Percentiles rank a stretch among this genome's conserved stretches.
Conservation (phyloP, 2,113 vertebrate genomes). For the Chunga burmeisteri region DNA sequence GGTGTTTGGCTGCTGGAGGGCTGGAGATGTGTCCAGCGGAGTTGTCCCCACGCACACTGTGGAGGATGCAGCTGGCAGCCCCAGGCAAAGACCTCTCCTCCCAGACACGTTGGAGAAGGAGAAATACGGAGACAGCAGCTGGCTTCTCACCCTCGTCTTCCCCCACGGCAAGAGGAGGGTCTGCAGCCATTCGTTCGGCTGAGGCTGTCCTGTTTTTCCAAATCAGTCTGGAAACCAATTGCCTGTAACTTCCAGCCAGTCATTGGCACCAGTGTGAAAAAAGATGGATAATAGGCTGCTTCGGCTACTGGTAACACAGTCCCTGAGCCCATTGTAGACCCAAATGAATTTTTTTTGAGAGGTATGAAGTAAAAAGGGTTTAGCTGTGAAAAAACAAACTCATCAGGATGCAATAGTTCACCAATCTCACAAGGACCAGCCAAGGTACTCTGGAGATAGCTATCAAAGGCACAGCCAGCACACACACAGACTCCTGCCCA, state of each 20-base stretch:
- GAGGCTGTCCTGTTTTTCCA: background rate
- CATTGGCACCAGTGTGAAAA: background rate
- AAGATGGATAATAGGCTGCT: background rate
- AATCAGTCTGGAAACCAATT: background rate
- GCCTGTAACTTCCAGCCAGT: background rate
- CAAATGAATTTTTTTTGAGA: background rate
- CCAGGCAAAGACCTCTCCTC: background rate
- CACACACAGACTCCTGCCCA: background rate
- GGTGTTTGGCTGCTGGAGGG: background rate
- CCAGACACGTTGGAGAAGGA: background rate
- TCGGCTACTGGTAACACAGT: background rate
- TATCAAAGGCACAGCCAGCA: background rate
- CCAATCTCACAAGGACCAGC: background rate
- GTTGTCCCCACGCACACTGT: background rate
- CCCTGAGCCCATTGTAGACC: background rate
- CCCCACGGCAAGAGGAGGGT: fast-evolving
- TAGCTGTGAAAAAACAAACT: background rate
- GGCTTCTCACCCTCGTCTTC: background rate
- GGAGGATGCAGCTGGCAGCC: background rate
- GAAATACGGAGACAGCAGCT: background rate
- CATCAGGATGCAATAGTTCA: background rate
- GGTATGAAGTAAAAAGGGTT: background rate
- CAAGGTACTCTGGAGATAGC: background rate
- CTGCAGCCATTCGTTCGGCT: background rate
- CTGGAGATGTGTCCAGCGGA: background rate